Base-by-base conservation (phyloP, 1,140 invertebrate species). In the Drosophila teissieri region DNA sequence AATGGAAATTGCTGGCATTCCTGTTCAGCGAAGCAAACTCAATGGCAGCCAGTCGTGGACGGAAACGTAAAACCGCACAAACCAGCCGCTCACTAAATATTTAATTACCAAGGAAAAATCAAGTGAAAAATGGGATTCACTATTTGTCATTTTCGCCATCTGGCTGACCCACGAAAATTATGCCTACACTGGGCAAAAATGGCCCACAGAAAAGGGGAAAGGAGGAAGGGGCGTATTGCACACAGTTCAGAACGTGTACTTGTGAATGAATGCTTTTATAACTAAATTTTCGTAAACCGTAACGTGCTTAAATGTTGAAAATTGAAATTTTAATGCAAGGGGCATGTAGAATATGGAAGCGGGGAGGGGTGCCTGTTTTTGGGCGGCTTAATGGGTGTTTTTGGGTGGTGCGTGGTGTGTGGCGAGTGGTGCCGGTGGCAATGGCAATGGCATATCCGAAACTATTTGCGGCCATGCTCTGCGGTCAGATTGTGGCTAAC, bases 381-480 rank as follows among this genome's bases (percentile, higher is more conserved):
- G 42, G 74, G 54, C 46, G 57, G 19, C 40, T 53, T 14, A 57
- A 40, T 54, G 60, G 48, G 61, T 14, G 24, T 31, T 48, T 27
- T 14, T 24, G 24, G 24, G 24, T 24, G 24, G 7, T 39, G 37
- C 2, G 11, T 37, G 10, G 34, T 31, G 46, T 15, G 11, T 10
- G 55, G 22, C 31, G 48, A 19, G 19, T 19, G 12, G 27, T 73
- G 58, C 34, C 19, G 19, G 19, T 77, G 64, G 51, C 36, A 36
- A 40, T 57, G 61, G 51, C 56, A 67, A 62, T 69, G 62, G 80
- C 65, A 63, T 73, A 80, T 88, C 70, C 83, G 58, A 86, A 86
- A 89, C 80, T 86, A 86, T 88, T 89, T 86, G 83, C 72, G 83
- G 83, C 58, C 75, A 73, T 86, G 84, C 80, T 80, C 39, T 89